Percentiles rank a stretch among this genome's conserved stretches.
These are phyloP conservation scores for Cygnus buccinator DNA, from an alignment of 2,113 vertebrate species.

Conservation along the genomic window DNA sequence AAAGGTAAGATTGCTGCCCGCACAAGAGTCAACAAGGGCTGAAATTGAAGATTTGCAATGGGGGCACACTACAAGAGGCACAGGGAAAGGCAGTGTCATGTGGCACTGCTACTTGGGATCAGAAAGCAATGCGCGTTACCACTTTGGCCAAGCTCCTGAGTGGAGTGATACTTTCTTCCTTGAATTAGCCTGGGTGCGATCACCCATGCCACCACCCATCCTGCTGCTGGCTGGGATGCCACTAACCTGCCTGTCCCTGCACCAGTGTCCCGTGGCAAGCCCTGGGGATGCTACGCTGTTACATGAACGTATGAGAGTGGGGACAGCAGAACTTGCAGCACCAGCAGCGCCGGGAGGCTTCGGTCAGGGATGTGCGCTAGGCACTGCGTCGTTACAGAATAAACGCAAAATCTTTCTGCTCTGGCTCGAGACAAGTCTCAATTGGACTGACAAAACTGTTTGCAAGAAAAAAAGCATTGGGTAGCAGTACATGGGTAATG, in stretches of 20 bases:
- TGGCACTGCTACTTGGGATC: neutral
- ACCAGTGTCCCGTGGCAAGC: neutral
- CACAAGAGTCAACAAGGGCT: neutral
- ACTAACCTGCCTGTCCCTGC: neutral
- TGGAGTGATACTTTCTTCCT: neutral
- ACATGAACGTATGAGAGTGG: accelerated
- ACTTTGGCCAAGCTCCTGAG: neutral
- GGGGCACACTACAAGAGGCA: neutral
- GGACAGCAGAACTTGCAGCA: neutral
- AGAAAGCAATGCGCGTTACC: neutral
- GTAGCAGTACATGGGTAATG: accelerated
- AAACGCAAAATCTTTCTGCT: neutral
- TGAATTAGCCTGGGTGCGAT: neutral
- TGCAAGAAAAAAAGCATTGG: neutral
- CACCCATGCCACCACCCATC: accelerated
- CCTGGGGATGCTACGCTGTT: neutral
- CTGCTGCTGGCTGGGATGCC: accelerated
- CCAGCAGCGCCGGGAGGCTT: neutral
- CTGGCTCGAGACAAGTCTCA: neutral
- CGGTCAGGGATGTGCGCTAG: neutral
- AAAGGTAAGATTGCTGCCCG: neutral
- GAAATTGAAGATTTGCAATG: neutral
- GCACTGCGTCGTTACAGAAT: neutral
- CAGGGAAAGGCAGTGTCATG: neutral
- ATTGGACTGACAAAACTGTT: neutral